phyloP scores from a whole-genome alignment of 2,888 invertebrate species.

The Tinea semifulvella region DNA sequence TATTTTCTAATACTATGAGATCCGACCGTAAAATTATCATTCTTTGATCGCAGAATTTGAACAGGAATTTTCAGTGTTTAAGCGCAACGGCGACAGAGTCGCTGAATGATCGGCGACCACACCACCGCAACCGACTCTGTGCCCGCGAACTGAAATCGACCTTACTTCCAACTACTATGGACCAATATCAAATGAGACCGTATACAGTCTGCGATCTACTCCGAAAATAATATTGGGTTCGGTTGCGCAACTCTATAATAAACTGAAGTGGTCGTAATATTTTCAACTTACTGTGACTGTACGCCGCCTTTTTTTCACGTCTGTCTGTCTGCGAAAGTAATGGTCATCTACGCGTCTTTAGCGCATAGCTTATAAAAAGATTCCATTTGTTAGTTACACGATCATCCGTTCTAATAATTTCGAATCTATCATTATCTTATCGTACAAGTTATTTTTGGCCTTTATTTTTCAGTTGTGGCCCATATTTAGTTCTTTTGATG shows the following conservation, averaged over 20 bases:
- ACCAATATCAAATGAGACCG: neutral
- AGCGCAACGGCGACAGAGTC: conserved; percentile 58
- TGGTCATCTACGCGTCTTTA: too few relatives aligned
- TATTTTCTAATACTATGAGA: too few relatives aligned
- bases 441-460: too few relatives aligned
- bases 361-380: too few relatives aligned
- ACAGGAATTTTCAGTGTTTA: conserved; percentile 25
- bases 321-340: too few relatives aligned
- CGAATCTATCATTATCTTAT: too few relatives aligned
- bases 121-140: neutral
- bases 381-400: too few relatives aligned
- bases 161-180: neutral
- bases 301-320: neutral
- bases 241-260: conserved; percentile 10
- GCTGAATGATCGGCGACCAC: conserved; percentile 60
- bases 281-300: neutral
- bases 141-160: neutral
- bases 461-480: too few relatives aligned
- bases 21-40: too few relatives aligned
- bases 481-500: too few relatives aligned
- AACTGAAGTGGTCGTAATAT: conserved; percentile 6
- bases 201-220: conserved; percentile 1
- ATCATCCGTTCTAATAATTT: too few relatives aligned
- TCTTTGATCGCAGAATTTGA: neutral
- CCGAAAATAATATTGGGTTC: conserved; percentile 13